Base-by-base conservation (phyloP, 1,140 invertebrate genomes). In the Apis cerana region DNA sequence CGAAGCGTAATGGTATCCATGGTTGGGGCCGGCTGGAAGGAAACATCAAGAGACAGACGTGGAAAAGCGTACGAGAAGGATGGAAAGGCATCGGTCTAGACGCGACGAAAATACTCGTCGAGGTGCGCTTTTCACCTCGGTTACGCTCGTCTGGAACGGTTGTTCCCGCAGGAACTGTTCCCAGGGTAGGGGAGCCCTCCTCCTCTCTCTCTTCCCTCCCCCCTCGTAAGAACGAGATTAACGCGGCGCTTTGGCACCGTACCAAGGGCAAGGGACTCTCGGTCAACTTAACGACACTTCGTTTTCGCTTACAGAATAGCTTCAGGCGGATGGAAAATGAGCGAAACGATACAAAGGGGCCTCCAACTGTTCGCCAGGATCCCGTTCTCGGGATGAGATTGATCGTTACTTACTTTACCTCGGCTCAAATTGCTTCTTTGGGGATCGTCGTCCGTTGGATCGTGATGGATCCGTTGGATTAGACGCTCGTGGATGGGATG, bases 141-240 rank as follows among this genome's bases (percentile, higher is more conserved):
- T 82, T 65, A 15, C 43, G 27, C 69, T 54, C 74, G 68, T 13
- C 52, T 82, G 56, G 58, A 82, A 76, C 33, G 23, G 43, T 77
- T 67, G 80, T 80, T 85, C 86, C 80, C 77, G 76, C 23, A 69
- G 72, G 79, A 79, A 84, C 69, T 9, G 15, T 62, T 72, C 21
- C 4, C 56, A 15, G 33, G 62, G 15, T 50, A n/a, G 74, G 81
- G 68, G 61, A 50, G 43, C 58, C 10, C 56, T 85, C 83, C 80
- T 59, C 74, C 62, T 77, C 75, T 71, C 68, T 64, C 75, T 83
- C 83, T 80, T 56, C 74, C 67, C 80, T 64, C 68, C 75, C 80
- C 64, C 68, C 75, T 84, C 81, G 82, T 86, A 86, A 83, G 86
- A 89, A 81, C 65, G 84, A 84, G 86, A 89, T 89, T 88, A 89